Conservation (phyloP, 2,888 invertebrate genomes). For the Drosophila crucigera region DNA sequence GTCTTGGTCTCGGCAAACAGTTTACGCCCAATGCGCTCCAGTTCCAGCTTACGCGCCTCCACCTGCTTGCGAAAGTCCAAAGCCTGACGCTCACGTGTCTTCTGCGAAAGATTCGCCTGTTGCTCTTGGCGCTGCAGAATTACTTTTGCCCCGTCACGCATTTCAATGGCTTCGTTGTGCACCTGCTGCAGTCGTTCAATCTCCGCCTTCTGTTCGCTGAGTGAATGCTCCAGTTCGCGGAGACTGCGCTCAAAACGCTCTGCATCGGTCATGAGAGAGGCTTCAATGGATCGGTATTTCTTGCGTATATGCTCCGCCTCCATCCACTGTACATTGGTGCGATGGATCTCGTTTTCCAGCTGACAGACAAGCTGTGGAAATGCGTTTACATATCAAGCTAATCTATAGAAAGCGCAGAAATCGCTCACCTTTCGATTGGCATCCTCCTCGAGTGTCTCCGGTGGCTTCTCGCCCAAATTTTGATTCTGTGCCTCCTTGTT, state of each 20-base stretch:
- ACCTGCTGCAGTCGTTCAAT: conserved; percentile 91
- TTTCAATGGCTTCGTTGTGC: conserved; percentile 90
- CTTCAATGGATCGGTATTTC: conserved; percentile 91
- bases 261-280: conserved; percentile 89
- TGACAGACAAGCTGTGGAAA: conserved; percentile 87
- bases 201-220: conserved; percentile 90
- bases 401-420: not conserved
- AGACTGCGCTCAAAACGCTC: conserved; percentile 91
- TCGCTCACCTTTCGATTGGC: conserved; percentile 89
- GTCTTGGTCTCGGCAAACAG: conserved; percentile 89
- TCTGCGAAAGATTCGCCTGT: conserved; percentile 89
- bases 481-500: conserved; percentile 86
- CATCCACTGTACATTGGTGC: conserved; percentile 92
- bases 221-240: conserved; percentile 88
- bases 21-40: conserved; percentile 91
- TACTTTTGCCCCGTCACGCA: conserved; percentile 89
- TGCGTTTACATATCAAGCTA: no score
- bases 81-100: conserved; percentile 88
- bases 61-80: conserved; percentile 89
- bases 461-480: conserved; percentile 83
- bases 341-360: conserved; percentile 93
- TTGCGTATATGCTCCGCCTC: conserved; percentile 92
- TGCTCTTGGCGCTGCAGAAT: conserved; percentile 90
- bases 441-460: conserved; percentile 86
- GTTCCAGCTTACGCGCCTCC: conserved; percentile 89